Evolutionary conservation across 2,797 vertebrate genomes (phyloP).

Genomic region (Champsocephalus esox): DNA sequence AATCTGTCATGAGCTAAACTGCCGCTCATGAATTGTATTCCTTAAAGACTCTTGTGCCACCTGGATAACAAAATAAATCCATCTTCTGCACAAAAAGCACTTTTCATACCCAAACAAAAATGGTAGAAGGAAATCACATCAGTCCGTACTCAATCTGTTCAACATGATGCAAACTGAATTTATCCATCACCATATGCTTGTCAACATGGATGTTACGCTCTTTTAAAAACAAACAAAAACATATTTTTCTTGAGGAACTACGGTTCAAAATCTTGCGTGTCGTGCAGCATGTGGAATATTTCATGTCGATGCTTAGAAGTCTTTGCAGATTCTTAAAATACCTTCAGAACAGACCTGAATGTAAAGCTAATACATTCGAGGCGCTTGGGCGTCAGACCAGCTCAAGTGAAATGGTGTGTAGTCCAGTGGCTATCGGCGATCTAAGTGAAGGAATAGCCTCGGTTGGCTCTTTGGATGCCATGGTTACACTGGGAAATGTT

Average conservation of each 20-base stretch:
- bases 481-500: slow-evolving; percentile 29
- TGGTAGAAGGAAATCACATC: background rate
- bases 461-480: slow-evolving; percentile 9
- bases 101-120: slow-evolving; percentile 20
- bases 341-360: background rate
- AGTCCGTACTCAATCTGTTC: background rate
- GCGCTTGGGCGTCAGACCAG: background rate
- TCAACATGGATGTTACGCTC: background rate
- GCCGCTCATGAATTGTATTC: background rate
- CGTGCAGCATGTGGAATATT: background rate
- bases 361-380: background rate
- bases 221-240: background rate
- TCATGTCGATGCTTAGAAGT: slow-evolving; percentile 1
- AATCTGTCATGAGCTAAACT: too few species aligned
- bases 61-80: background rate
- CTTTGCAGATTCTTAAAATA: background rate
- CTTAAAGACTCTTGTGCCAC: background rate
- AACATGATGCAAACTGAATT: background rate
- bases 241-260: background rate
- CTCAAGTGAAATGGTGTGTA: background rate
- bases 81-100: background rate
- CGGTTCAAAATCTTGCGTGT: background rate
- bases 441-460: slow-evolving; percentile 1
- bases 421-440: background rate
- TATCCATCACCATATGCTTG: background rate